Base-by-base conservation (phyloP, 1,140 invertebrate genomes). In the Acyrthosiphon pisum region DNA sequence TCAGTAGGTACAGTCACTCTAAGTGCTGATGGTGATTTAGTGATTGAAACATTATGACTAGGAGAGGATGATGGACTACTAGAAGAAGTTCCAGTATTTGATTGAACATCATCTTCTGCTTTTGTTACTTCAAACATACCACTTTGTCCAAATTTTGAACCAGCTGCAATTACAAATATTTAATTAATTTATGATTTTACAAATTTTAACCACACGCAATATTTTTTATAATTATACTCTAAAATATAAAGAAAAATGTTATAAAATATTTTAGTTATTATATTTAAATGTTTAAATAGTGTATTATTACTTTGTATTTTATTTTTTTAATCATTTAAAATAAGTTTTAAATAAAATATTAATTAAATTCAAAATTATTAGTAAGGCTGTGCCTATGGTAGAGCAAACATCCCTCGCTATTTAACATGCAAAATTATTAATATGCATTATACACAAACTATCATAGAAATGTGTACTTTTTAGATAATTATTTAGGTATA, bases 91-190 rank as follows among this genome's bases (percentile, higher is more conserved):
- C 95, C 95, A 76, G 41, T 95, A 91, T 94, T 94, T 23, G 94
- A 94, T 94, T 97, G 96, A 90, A 96, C 95, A 88, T 98, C 97
- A 93, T 98, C 97, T 94, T 98, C 98, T 14, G 98, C 98, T 96
- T 99, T 99, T 6, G 97, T 98, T 2, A 99, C 99, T 96, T 99
- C 99, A 96, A 99, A 99, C 94, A 98, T 98, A 76, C 99, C 98
- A 93, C 97, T 97, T 95, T 99, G 98, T 93, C 97, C 97, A 95
- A 98, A 99, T 94, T 98, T 98, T 0, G 98, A 99, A 6, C 98
- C 98, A 90, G 97, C 97, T 94, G 56, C 35, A 94, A 91, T 91
- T 46, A 41, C 68, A 68, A 26, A 91, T 35, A 30, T 87, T 26
- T 18, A 20, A 30, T 87, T 46, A 26, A 46, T 84, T 81, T 81